A percentile compares a stretch with the other conserved stretches of the same genome.
Evolutionary conservation across 2,113 vertebrate species (phyloP).

Genomic region (Chinchilla lanigera): DNA sequence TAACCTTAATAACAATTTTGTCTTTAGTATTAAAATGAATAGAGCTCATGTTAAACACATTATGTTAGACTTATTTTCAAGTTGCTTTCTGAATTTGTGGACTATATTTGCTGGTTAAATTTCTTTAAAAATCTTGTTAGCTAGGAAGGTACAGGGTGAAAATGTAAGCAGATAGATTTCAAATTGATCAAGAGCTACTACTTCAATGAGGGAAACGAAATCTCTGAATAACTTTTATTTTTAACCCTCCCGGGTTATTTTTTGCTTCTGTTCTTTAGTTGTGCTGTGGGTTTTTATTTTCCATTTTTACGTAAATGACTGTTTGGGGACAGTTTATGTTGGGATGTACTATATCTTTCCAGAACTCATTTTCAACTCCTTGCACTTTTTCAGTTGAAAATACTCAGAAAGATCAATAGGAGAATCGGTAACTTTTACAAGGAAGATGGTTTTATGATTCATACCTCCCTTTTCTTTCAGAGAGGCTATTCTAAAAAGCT

Average conservation of each 20-base stretch:
- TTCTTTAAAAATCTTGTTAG: not conserved
- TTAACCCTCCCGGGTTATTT: not conserved
- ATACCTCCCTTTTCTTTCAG: slow-evolving; percentile 77
- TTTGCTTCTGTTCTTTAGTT: not conserved
- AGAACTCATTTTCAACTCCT: slow-evolving; percentile 81
- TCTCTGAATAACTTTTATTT: slow-evolving; percentile 17
- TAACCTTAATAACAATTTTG: not conserved
- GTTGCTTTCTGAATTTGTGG: not conserved
- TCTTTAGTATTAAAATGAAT: not conserved
- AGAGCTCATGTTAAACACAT: not conserved
- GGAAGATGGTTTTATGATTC: slow-evolving; percentile 79
- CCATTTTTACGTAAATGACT: slow-evolving; percentile 77
- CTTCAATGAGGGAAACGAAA: not conserved
- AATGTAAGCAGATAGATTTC: not conserved
- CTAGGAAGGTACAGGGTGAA: not conserved
- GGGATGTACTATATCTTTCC: slow-evolving; percentile 57
- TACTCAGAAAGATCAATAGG: slow-evolving; percentile 82
- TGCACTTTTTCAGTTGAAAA: slow-evolving; percentile 78
- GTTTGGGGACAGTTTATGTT: slow-evolving; percentile 80
- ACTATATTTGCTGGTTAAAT: not conserved
- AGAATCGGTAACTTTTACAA: slow-evolving; percentile 79
- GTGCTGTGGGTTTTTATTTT: not conserved
- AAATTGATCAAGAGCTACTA: not conserved
- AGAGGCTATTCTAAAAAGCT: slow-evolving; percentile 61
- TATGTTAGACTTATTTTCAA: not conserved